Evolutionary conservation across 2,888 invertebrate species (phyloP).

Genomic region (Cephus pygmeus): DNA sequence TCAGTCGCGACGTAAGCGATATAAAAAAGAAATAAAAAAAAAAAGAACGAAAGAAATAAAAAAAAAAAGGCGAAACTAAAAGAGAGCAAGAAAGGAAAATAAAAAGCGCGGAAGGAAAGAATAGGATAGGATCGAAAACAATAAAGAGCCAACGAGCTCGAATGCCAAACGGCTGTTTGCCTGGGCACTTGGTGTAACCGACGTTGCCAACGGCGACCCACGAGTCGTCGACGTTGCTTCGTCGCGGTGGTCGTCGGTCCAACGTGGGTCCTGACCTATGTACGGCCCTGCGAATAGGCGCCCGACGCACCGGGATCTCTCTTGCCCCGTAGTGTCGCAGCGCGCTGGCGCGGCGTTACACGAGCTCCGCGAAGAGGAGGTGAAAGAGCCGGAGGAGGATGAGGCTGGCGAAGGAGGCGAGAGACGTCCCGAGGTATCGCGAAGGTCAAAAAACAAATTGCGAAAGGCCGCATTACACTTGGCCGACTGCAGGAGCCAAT

Average conservation of each 20-base stretch:
- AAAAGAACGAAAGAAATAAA: too few relatives aligned
- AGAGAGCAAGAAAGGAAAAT: background rate
- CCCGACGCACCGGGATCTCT: background rate
- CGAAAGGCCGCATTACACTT: conserved; percentile 29
- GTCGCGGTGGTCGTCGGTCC: background rate
- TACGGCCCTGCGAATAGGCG: conserved; percentile 10
- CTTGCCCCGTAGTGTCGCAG: background rate
- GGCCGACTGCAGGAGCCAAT: background rate
- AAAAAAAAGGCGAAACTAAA: background rate
- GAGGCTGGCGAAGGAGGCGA: background rate
- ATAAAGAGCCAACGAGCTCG: background rate
- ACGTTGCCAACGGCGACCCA: background rate
- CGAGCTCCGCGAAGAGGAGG: background rate
- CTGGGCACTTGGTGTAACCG: background rate
- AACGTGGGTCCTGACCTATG: background rate
- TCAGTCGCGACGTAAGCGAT: background rate
- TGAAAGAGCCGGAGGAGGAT: background rate
- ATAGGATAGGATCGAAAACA: background rate
- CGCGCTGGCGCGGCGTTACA: background rate
- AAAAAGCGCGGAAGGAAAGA: background rate
- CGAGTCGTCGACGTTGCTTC: background rate
- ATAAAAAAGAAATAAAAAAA: background rate
- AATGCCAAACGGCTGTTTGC: background rate
- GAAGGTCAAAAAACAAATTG: conserved; percentile 42
- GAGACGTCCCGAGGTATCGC: conserved; percentile 9